Evolutionary conservation across 2,888 invertebrate genomes (phyloP).

Genomic region (Sepioteuthis lessoniana): DNA sequence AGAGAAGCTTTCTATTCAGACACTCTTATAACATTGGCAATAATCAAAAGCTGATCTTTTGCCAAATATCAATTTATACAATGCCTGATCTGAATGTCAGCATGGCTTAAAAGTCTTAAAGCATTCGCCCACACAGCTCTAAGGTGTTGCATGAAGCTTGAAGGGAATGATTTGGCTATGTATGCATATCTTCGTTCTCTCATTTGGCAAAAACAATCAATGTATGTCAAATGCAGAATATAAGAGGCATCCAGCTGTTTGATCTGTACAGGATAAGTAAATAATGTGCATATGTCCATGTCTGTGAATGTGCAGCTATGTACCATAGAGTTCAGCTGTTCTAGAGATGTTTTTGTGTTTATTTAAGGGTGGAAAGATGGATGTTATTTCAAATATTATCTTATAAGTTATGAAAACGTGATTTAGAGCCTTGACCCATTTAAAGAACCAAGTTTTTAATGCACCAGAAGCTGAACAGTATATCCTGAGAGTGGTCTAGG

Average conservation of each 20-base stretch:
- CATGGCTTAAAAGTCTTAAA: background rate
- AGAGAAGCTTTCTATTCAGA: background rate
- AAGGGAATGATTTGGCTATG: background rate
- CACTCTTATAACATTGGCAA: background rate
- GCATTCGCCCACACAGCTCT: background rate
- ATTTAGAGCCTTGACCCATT: background rate
- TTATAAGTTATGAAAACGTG: background rate
- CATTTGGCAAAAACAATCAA: constrained; percentile 33
- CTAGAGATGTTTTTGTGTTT: background rate
- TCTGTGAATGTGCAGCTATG: background rate
- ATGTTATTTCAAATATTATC: background rate
- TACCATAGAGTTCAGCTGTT: background rate
- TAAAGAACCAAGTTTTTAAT: background rate
- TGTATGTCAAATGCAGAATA: background rate
- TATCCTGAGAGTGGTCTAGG: background rate
- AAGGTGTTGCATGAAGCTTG: background rate
- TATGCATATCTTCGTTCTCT: background rate
- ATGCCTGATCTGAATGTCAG: background rate
- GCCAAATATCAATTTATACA: constrained; percentile 6
- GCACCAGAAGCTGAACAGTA: background rate
- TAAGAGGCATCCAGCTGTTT: background rate
- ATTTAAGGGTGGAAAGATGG: background rate
- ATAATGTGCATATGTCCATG: background rate
- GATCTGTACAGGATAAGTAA: background rate
- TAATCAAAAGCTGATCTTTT: constrained; percentile 6